Conservation (phyloP, 92 coral and sea anemone species). For the Parazoanthus darwini region DNA sequence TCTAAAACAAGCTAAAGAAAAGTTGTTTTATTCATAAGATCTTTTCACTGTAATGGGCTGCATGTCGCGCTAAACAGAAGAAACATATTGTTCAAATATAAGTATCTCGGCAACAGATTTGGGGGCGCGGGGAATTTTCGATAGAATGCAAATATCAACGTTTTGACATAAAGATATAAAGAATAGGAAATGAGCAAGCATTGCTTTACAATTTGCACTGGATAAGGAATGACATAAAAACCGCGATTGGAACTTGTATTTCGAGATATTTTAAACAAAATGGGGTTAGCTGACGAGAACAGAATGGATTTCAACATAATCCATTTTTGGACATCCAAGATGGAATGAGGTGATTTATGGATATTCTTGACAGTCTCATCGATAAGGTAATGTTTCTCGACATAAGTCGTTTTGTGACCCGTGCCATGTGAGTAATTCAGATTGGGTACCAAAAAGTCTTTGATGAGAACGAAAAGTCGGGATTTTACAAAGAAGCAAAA, state of each 20-base stretch:
- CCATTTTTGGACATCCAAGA: neutral
- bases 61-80: neutral
- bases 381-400: neutral
- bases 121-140: conserved; percentile 11
- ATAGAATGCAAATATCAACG: neutral
- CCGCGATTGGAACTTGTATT: neutral
- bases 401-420: neutral
- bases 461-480: neutral
- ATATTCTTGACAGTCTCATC: neutral
- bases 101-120: neutral
- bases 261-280: neutral
- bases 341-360: neutral
- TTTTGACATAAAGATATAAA: too few relatives aligned
- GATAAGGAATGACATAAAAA: neutral
- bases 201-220: neutral
- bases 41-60: neutral
- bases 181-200: neutral
- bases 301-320: neutral
- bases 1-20: neutral
- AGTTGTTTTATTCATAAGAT: neutral
- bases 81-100: neutral
- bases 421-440: neutral
- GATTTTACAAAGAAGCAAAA: neutral
- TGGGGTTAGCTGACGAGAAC: neutral
- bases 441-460: neutral